Evolutionary conservation across 2,113 vertebrate species (phyloP), one percentile per base, ranked within the genome.

Genomic region (Uria lomvia): DNA sequence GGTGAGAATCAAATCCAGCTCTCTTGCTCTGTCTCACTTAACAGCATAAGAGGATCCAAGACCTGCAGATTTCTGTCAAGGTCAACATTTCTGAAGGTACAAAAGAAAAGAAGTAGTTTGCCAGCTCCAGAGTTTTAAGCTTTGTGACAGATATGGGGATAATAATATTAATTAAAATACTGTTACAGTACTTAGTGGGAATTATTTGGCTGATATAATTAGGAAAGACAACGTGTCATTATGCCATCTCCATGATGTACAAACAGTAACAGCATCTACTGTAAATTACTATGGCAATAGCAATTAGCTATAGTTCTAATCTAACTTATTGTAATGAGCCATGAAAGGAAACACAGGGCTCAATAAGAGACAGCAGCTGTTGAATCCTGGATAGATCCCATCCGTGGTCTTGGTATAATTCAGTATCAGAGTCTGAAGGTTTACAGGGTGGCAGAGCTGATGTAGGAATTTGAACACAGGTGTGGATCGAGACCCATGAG

Each of bases 161-260:
- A 95, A 96, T 86, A 86, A 40, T 78, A 95, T 97, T 94, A 94
- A 96, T 96, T 97, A 96, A 94, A 95, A 94, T 85, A 81, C 91
- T 81, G 81, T 58, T 94, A 94, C 55, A 62, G 62, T 32, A 53
- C 76, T 96, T 94, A 93, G 82, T 36, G 77, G 94, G 78, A 92
- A 93, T 90, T 76, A 79, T 94, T 95, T 93, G 81, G 72, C 87
- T 97, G 92, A 86, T 86, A 80, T 90, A 95, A 97, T 96, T 95
- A 97, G 66, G 65, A 90, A 94, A 95, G 96, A 92, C 94, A 95
- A 97, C 94, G 90, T 94, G 96, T 91, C 81, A 86, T 96, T 91
- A 91, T 81, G 73, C 59, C 89, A 70, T 15, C 89, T 89, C 83
- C 45, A 18, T n/a, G 76, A 94, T 80, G 72, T 86, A 92, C 94